Evolutionary conservation across 2,113 vertebrate species (phyloP).

Genomic region (Bombycilla garrulus): DNA sequence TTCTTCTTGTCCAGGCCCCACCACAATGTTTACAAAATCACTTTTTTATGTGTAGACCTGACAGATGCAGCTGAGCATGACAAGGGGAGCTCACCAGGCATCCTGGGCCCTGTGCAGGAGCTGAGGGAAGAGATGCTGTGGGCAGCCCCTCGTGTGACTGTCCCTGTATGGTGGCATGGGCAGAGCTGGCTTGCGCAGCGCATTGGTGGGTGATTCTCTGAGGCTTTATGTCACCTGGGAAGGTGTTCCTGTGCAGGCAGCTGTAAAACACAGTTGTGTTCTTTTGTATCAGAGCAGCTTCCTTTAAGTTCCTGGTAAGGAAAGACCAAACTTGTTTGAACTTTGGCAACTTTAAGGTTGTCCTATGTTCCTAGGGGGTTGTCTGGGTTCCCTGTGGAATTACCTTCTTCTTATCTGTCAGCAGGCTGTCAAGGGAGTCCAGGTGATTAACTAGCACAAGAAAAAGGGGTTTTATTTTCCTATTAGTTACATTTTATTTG

Average conservation of each 20-base stretch:
- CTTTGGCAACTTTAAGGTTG: not conserved
- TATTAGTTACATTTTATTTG: not conserved
- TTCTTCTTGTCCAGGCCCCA: not conserved
- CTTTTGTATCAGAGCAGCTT: not conserved
- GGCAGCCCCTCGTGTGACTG: not conserved
- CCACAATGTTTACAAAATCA: not conserved
- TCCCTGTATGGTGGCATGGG: not conserved
- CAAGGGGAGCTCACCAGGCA: not conserved
- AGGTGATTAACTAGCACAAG: not conserved
- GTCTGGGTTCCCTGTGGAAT: not conserved
- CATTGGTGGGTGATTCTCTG: not conserved
- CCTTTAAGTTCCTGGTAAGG: not conserved
- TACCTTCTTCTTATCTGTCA: not conserved
- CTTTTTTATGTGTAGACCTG: not conserved
- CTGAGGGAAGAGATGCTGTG: not conserved
- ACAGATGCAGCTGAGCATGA: not conserved
- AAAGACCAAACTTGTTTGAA: not conserved
- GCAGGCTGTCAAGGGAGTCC: not conserved
- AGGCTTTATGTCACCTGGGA: not conserved
- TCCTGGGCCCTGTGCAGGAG: not conserved
- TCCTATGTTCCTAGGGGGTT: not conserved
- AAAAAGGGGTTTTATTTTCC: not conserved
- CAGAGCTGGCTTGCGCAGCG: fast-evolving
- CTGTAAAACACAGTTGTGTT: not conserved
- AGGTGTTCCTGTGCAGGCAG: not conserved